Percentiles rank a stretch among this genome's conserved stretches.
Conservation (phyloP, 2,797 vertebrate species). For the Macroramphosus scolopax region DNA sequence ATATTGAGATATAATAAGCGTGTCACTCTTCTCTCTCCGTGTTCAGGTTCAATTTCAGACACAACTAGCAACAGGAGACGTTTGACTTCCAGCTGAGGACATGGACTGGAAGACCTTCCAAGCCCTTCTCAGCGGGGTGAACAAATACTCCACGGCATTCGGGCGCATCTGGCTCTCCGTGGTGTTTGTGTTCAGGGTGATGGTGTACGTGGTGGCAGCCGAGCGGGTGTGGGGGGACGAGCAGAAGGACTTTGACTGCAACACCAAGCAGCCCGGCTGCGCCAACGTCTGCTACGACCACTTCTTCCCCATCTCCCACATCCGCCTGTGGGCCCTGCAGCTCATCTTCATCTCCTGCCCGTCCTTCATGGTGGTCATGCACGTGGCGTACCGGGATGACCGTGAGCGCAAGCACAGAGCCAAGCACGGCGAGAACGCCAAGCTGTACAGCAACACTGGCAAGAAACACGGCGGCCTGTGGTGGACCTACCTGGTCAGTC, state of each 20-base stretch:
- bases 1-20: too few relatives aligned
- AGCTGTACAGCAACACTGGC: constrained; percentile 86
- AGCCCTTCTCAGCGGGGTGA: constrained; percentile 89
- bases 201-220: constrained; percentile 96
- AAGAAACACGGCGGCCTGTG: constrained; percentile 96
- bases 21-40: constrained; percentile 26
- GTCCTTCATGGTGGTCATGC: constrained; percentile 95
- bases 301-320: constrained; percentile 96
- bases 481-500: constrained; percentile 98
- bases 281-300: constrained; percentile 92
- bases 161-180: constrained; percentile 95
- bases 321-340: constrained; percentile 97
- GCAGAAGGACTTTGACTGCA: constrained; percentile 98
- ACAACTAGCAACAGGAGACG: constrained; percentile 12
- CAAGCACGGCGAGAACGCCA: constrained; percentile 80
- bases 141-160: constrained; percentile 95
- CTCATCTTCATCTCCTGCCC: constrained; percentile 98
- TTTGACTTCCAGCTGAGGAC: constrained; percentile 38
- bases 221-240: constrained; percentile 96
- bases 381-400: constrained; percentile 92
- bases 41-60: constrained; percentile 47
- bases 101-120: constrained; percentile 99
- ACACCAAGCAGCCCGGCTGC: constrained; percentile 94
- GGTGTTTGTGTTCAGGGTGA: constrained; percentile 94
- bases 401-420: constrained; percentile 84